Evolutionary conservation across 2,113 vertebrate genomes (phyloP), one percentile per base, ranked within the genome.

Genomic region (Brevimyrus niger): DNA sequence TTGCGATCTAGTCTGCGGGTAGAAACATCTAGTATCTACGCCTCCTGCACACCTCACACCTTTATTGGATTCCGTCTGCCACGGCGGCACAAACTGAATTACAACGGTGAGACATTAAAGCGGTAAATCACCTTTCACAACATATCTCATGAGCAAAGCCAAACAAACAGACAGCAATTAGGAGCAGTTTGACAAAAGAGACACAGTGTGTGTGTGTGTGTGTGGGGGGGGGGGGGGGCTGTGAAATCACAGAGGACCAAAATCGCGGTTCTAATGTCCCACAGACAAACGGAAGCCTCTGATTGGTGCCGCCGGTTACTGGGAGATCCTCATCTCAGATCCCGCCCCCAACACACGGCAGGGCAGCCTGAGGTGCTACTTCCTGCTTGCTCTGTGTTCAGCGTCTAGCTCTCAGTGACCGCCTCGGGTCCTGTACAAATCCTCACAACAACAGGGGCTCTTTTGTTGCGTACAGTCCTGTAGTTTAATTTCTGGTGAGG

Each of bases 71-170:
- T 83, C 85, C 38, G 31, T 48, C 76, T 38, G 51, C 2, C 2
- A 31, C 42, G 51, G 38, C 8, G 15, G 11, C 51, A 8, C 80
- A 89, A 55, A 85, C 83, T 38, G 23, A 38, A 84, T 47, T 61
- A 84, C 4, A 23, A n/a, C 53, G 6, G 53, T 19, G 27, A 85
- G 83, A 61, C 50, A 46, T 89, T 84, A 58, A 58, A 84, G 80
- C 35, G 13, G 82, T 58, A n/a, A 46, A 89, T 83, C 76, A 83
- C 88, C 73, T 82, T 83, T 82, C 69, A 89, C 50, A 83, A n/a
- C 73, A 51, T 87, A 53, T 38, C 35, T 76, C 48, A 58, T 13
- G 48, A 44, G 11, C 51, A 89, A 82, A 73, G 31, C 48, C 58
- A 73, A n/a, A 82, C 48, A 38, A 73, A 88, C 31, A 27, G 46